Evolutionary conservation across 2,888 invertebrate species (phyloP).

Genomic region (Agrotis segetum): DNA sequence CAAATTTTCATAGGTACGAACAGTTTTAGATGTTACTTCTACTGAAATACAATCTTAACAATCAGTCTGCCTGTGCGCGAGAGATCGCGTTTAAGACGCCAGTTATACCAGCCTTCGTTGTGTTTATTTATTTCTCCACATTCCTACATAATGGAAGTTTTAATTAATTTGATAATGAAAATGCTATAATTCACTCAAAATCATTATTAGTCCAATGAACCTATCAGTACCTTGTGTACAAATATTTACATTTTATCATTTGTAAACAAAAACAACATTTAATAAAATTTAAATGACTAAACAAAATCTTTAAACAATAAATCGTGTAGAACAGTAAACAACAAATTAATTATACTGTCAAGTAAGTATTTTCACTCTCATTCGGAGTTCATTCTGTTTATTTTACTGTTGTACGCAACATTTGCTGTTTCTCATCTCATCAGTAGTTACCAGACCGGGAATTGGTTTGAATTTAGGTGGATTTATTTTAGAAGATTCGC

Average conservation of each 20-base stretch:
- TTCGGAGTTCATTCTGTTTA: slow-evolving; percentile 40
- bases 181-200: slow-evolving; percentile 21
- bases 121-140: slow-evolving; percentile 16
- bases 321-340: slow-evolving; percentile 45
- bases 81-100: slow-evolving; percentile 40
- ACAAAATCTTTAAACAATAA: slow-evolving; percentile 29
- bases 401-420: slow-evolving; percentile 33
- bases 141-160: slow-evolving; percentile 12
- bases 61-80: slow-evolving; percentile 60
- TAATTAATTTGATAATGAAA: slow-evolving; percentile 19
- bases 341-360: slow-evolving; percentile 47
- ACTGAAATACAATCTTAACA: slow-evolving; percentile 70
- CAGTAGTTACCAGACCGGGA: slow-evolving; percentile 19
- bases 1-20: slow-evolving; percentile 84
- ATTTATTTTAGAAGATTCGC: slow-evolving; percentile 42
- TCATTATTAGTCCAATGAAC: slow-evolving; percentile 2
- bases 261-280: slow-evolving; percentile 29
- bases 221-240: neutral
- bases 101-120: slow-evolving; percentile 7
- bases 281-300: slow-evolving; percentile 30
- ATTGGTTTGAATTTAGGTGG: slow-evolving; percentile 28
- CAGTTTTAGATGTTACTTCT: slow-evolving; percentile 79
- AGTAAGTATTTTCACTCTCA: slow-evolving; percentile 55
- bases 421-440: slow-evolving; percentile 26
- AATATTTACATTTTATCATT: slow-evolving; percentile 23